A percentile compares a stretch with the other conserved stretches of the same genome.
Evolutionary conservation across 2,888 invertebrate species (phyloP).

Genomic region (Crioceris asparagi): DNA sequence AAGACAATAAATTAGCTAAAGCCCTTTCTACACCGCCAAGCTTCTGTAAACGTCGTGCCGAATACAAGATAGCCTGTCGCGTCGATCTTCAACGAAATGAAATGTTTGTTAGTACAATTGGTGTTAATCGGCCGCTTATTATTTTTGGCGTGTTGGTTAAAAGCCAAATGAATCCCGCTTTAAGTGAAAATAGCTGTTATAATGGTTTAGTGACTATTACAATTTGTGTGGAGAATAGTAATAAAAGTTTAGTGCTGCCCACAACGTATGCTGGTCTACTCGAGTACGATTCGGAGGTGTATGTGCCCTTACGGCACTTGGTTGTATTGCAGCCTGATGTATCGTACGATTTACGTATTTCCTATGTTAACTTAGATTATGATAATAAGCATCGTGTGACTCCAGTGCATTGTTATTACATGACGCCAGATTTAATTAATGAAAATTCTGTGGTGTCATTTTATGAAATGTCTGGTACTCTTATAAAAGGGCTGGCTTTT

Average conservation of each 20-base stretch:
- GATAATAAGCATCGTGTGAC: conserved; percentile 12
- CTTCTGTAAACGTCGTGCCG: conserved; percentile 15
- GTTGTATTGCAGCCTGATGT: conserved; percentile 23
- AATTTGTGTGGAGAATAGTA: conserved; percentile 16
- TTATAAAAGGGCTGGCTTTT: conserved; percentile 30
- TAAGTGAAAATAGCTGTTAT: conserved; percentile 10
- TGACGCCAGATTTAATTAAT: conserved; percentile 23
- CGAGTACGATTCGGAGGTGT: conserved; percentile 20
- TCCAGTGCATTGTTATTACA: conserved; percentile 26
- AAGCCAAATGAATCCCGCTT: conserved; percentile 19
- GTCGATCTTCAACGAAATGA: conserved; percentile 19
- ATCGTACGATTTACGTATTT: conserved; percentile 26
- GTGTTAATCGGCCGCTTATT: conserved; percentile 18
- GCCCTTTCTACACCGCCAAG: conserved; percentile 9
- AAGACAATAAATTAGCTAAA: conserved; percentile 8
- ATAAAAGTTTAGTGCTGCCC: conserved; percentile 15
- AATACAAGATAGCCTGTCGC: conserved; percentile 24
- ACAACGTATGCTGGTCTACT: conserved; percentile 19
- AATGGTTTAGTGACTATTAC: conserved; percentile 17
- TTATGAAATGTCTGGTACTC: conserved; percentile 28
- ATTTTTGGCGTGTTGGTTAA: conserved; percentile 23
- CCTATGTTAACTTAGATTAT: conserved; percentile 27
- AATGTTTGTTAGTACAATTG: conserved; percentile 18
- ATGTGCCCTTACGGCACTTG: conserved; percentile 21
- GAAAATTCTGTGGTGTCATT: conserved; percentile 22